These are phyloP conservation scores for Drosophila formosana DNA, from an alignment of 2,888 invertebrate species.

Conservation along the genomic window DNA sequence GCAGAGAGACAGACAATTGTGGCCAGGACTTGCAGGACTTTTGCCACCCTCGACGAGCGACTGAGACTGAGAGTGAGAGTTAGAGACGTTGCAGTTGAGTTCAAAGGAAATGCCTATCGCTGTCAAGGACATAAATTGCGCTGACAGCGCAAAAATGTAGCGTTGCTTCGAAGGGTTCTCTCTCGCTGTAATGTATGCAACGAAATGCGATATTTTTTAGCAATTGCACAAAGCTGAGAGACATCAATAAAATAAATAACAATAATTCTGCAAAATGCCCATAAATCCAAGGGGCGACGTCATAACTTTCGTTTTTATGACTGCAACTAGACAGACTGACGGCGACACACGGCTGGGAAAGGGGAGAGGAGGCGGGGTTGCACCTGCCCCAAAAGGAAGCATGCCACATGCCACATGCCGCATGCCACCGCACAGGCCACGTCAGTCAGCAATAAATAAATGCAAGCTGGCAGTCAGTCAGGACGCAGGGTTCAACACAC, in stretches of 20 bases:
- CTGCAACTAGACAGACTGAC: constrained; percentile 77
- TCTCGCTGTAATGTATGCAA: constrained; percentile 73
- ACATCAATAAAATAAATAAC: constrained; percentile 81
- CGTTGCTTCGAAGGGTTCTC: constrained; percentile 19
- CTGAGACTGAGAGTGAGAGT: too few species aligned
- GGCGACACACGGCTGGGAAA: too few species aligned
- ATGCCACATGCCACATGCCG: constrained; percentile 2
- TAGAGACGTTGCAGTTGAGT: constrained; percentile 56
- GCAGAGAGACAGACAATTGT: constrained; percentile 27
- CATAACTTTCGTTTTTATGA: constrained; percentile 84
- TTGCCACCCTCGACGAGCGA: constrained; percentile 20
- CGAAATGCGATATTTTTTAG: constrained; percentile 64
- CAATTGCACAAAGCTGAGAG: constrained; percentile 68
- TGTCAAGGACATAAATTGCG: constrained; percentile 83
- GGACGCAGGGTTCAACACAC: constrained; percentile 25
- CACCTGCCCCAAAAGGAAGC: constrained; percentile 6
- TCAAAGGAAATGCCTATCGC: constrained; percentile 84
- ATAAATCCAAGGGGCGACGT: constrained; percentile 82
- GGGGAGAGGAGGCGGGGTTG: constrained; percentile 1
- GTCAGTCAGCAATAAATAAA: constrained; percentile 82
- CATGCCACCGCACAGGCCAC: constrained; percentile 49
- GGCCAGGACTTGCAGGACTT: constrained; percentile 16
- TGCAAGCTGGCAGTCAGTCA: constrained; percentile 82
- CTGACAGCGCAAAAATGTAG: constrained; percentile 73
- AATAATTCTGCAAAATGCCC: constrained; percentile 82